These are phyloP conservation scores for Microctonus brassicae DNA, from an alignment of 2,888 invertebrate genomes.

Conservation along the genomic window DNA sequence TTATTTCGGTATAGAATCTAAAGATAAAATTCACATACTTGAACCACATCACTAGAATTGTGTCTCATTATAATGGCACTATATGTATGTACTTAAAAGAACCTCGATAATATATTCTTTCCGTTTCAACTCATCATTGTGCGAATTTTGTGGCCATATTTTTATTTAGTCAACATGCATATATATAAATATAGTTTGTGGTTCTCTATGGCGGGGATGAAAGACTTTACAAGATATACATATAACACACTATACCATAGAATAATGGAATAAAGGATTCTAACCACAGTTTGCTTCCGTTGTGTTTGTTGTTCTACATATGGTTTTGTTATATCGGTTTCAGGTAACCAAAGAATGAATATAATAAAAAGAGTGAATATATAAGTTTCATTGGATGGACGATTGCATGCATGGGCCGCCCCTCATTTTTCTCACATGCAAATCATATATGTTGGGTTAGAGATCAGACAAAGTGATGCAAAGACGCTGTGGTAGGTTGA, in stretches of 20 bases:
- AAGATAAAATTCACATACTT: no score
- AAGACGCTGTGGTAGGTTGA: neutral
- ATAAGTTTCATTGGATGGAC: neutral
- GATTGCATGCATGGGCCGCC: neutral
- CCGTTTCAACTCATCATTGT: constrained; percentile 15
- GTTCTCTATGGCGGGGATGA: neutral
- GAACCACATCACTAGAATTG: no score
- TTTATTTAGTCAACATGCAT: neutral
- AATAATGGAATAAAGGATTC: neutral
- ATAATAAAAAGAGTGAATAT: neutral
- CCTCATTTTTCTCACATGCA: neutral
- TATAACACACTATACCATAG: no score
- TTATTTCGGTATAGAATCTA: no score
- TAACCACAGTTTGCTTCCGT: neutral
- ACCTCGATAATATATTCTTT: no score
- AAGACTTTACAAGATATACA: neutral
- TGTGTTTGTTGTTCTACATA: neutral
- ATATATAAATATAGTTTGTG: constrained; percentile 4
- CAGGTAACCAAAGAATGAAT: neutral
- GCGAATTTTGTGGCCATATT: no score
- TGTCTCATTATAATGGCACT: no score
- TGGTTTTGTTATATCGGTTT: neutral
- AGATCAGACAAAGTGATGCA: neutral
- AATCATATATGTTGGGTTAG: neutral
- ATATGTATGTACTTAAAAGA: no score